Evolutionary conservation across 2,113 vertebrate genomes (phyloP).

Genomic region (Atractosteus spatula): DNA sequence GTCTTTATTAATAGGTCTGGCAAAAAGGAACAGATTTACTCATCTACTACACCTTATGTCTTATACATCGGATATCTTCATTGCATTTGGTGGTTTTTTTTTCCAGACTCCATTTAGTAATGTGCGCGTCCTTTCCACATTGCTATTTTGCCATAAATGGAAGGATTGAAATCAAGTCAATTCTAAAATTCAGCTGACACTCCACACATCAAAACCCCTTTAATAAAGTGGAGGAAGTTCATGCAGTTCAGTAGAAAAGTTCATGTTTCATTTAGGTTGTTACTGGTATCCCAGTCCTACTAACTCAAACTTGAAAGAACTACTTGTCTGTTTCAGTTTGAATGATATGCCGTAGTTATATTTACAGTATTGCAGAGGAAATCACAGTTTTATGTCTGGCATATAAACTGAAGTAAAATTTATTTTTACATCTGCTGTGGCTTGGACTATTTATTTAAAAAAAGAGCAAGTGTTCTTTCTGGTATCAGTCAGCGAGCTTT

Average conservation of each 20-base stretch:
- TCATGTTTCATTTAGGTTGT: neutral
- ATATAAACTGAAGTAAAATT: neutral
- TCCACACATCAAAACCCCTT: neutral
- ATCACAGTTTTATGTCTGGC: neutral
- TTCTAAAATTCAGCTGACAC: no score
- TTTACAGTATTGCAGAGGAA: neutral
- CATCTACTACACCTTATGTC: no score
- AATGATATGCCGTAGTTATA: neutral
- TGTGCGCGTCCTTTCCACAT: no score
- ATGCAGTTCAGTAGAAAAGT: neutral
- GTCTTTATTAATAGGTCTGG: no score
- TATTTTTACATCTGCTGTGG: slow-evolving; percentile 8
- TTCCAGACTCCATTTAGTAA: no score
- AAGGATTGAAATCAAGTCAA: no score
- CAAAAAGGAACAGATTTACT: no score
- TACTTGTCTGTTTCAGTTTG: neutral
- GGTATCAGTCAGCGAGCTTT: slow-evolving; percentile 6
- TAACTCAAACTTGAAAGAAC: neutral
- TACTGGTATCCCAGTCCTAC: neutral
- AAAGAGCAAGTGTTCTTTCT: neutral
- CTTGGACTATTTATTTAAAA: neutral
- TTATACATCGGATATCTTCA: no score
- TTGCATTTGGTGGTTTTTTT: no score
- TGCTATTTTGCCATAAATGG: no score
- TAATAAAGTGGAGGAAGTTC: neutral